Percentiles rank a stretch among this genome's conserved stretches.
Evolutionary conservation across 2,888 invertebrate species (phyloP).

Genomic region (Meloe dianella): DNA sequence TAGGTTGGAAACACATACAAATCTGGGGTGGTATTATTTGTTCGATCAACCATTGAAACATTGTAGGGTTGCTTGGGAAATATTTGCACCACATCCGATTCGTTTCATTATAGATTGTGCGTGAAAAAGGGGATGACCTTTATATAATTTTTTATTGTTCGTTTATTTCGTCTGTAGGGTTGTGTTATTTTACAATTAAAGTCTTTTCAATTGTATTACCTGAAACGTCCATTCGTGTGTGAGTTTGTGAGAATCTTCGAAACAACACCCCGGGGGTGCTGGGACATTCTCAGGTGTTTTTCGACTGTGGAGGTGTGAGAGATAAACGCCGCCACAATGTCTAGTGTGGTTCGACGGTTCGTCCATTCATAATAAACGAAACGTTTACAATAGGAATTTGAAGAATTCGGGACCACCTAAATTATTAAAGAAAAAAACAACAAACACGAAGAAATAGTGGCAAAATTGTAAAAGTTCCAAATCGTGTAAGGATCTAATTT

Average conservation of each 20-base stretch:
- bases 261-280: conserved; percentile 45
- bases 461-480: not conserved
- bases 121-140: conserved; percentile 50
- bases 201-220: conserved; percentile 38
- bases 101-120: conserved; percentile 47
- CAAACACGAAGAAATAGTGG: not conserved
- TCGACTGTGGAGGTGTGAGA: conserved; percentile 27
- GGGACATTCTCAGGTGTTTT: conserved; percentile 54
- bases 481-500: not conserved
- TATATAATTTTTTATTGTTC: conserved; percentile 45
- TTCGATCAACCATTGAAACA: conserved; percentile 47
- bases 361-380: conserved; percentile 4
- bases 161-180: conserved; percentile 49
- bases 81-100: conserved; percentile 44
- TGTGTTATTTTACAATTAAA: conserved; percentile 53
- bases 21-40: conserved; percentile 42
- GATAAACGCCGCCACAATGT: conserved; percentile 36
- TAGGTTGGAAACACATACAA: not conserved
- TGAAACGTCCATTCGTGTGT: conserved; percentile 30
- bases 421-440: not conserved
- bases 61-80: conserved; percentile 47
- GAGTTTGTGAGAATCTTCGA: conserved; percentile 15
- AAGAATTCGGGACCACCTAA: not conserved
- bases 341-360: not conserved
- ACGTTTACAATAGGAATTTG: not conserved